These are phyloP conservation scores for Peromyscus attwateri DNA, from an alignment of 2,797 vertebrate species.

Conservation along the genomic window DNA sequence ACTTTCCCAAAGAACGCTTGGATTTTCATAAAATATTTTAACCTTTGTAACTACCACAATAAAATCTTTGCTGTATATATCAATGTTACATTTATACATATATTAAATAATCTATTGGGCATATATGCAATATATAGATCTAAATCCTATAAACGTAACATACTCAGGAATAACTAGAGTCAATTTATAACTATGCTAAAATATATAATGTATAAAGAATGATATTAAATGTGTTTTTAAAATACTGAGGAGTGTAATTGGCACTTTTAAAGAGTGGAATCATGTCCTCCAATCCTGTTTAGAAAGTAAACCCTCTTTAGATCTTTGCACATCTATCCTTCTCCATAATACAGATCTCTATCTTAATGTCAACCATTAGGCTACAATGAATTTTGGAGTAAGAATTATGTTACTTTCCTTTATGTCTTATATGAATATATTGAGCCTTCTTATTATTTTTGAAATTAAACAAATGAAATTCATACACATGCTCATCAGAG, in stretches of 20 bases:
- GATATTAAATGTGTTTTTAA: background rate
- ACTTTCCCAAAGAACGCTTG: conserved; percentile 43
- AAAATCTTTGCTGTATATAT: background rate
- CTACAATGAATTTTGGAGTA: background rate
- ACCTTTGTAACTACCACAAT: conserved; percentile 13
- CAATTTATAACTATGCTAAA: background rate
- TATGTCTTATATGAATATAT: background rate
- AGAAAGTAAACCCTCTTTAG: background rate
- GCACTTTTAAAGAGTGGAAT: background rate
- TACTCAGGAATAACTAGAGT: background rate
- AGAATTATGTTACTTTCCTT: background rate
- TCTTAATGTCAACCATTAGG: rapidly evolving
- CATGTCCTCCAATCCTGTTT: background rate
- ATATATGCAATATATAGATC: background rate
- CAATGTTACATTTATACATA: background rate
- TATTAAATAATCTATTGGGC: background rate
- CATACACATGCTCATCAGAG: background rate
- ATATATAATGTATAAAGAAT: background rate
- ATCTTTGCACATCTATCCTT: background rate
- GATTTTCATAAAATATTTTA: background rate
- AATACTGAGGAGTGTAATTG: background rate
- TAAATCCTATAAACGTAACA: background rate
- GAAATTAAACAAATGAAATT: background rate
- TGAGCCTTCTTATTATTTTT: background rate
- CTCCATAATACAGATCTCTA: rapidly evolving